Base-by-base conservation (phyloP, 2,888 invertebrate species). In the Drosophila falleni region DNA sequence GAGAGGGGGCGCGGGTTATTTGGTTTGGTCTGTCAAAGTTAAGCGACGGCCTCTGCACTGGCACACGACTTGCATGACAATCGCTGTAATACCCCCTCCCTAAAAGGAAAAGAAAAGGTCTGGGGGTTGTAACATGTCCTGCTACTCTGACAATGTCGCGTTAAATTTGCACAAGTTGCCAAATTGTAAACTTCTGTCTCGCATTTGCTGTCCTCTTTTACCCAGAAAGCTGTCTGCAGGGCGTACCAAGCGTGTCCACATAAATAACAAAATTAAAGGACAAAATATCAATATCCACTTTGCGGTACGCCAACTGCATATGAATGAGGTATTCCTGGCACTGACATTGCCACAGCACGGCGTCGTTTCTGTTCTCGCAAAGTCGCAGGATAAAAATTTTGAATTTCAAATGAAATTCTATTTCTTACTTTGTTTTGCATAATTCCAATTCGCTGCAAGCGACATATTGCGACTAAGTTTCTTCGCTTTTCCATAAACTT, bases 201-300 rank as follows among this genome's bases (percentile, higher is more conserved):
- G 47, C 53, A 46, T 66, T 64, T 37, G 23, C 15, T 31, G 29
- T 46, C 16, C 35, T 16, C 23, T 23, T 26, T 47, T 47, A 31
- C n/a, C 15, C 15, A 11, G 13, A 44, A 6, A 35, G 29, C 9
- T 50, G 39, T 23, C 13, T 5, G 8, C 26, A 37, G n/a, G 55
- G 79, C 49, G 73, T 65, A 47, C 26, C 31, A 60, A 64, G 71
- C 71, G 74, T 80, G 78, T 76, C 79, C 87, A 91, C 92, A 92
- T 92, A 92, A 92, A 92, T 92, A 92, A 92, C 89, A 90, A 87
- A 91, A 91, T 91, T 91, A 91, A 89, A 91, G 90, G 87, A 91
- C 92, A 91, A 92, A 92, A 92, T 92, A 92, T 92, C 92, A 92
- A 92, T 92, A 92, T 92, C 92, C 92, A 92, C 92, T 92, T 92